These are phyloP conservation scores for Atherinomorus stipes DNA, from an alignment of 2,113 vertebrate genomes.

Conservation along the genomic window DNA sequence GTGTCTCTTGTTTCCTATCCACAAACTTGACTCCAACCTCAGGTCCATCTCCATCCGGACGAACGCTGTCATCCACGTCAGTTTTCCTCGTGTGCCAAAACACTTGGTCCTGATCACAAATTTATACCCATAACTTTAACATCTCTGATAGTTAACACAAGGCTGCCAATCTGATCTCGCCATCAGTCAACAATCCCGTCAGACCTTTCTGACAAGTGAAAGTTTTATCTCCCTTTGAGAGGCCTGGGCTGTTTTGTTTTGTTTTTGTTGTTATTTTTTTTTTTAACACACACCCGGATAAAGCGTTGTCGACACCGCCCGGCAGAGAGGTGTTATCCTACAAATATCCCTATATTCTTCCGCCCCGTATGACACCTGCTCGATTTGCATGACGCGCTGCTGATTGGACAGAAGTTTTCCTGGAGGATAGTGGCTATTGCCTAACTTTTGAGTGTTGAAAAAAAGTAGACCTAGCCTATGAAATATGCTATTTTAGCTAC, in stretches of 20 bases:
- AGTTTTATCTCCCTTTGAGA: background rate
- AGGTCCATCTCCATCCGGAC: slow-evolving; percentile 72
- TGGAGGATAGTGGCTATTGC: background rate
- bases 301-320: slow-evolving; percentile 7
- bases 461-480: too few relatives aligned
- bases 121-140: background rate
- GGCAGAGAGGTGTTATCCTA: slow-evolving; percentile 8
- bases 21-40: slow-evolving; percentile 79
- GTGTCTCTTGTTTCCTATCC: slow-evolving; percentile 79
- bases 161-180: background rate
- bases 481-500: too few relatives aligned
- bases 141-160: background rate
- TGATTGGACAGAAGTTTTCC: slow-evolving; percentile 62
- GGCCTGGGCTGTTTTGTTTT: background rate
- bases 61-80: background rate
- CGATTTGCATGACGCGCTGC: slow-evolving; percentile 51
- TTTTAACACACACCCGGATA: background rate
- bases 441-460: background rate
- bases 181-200: background rate
- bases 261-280: too few relatives aligned
- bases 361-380: slow-evolving; percentile 59
- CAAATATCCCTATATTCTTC: slow-evolving; percentile 35
- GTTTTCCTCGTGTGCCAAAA: slow-evolving; percentile 6
- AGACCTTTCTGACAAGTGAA: background rate
- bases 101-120: slow-evolving; percentile 12